phyloP scores from a whole-genome alignment of 1,140 invertebrate genomes.

The Solenopsis fugax region DNA sequence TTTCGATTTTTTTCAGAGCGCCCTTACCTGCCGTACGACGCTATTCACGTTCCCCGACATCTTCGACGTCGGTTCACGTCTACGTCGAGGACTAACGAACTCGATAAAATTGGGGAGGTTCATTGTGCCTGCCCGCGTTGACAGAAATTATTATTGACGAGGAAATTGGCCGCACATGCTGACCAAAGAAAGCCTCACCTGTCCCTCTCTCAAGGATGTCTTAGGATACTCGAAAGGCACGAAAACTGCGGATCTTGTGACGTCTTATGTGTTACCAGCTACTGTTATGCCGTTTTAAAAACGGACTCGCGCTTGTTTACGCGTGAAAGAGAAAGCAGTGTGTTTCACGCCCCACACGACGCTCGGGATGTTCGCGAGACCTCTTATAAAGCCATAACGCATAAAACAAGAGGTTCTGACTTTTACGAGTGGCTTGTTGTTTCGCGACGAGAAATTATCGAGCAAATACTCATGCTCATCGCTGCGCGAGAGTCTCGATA shows the following conservation, averaged over 20 bases:
- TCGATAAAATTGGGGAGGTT: neutral
- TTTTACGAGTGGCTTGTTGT: conserved; percentile 76
- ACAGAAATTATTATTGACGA: neutral
- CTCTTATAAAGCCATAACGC: conserved; percentile 75
- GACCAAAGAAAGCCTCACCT: too few relatives aligned
- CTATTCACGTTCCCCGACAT: neutral
- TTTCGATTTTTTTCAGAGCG: conserved; percentile 43
- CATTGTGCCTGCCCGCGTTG: too few relatives aligned
- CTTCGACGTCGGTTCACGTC: neutral
- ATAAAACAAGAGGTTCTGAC: conserved; percentile 75
- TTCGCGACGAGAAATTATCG: conserved; percentile 73
- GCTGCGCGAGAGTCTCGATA: neutral
- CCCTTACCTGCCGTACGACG: neutral
- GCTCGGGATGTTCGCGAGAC: conserved; percentile 5
- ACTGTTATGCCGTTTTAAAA: neutral
- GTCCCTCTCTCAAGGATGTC: too few relatives aligned
- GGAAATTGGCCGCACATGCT: neutral
- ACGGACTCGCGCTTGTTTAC: neutral
- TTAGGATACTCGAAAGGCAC: too few relatives aligned
- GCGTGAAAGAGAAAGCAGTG: neutral
- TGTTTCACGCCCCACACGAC: conserved; percentile 1
- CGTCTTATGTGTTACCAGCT: neutral
- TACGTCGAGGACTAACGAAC: neutral
- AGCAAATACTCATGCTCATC: conserved; percentile 38
- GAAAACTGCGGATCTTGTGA: neutral